These are phyloP conservation scores for Cheilosia soror DNA, from an alignment of 2,888 invertebrate species.

Conservation along the genomic window DNA sequence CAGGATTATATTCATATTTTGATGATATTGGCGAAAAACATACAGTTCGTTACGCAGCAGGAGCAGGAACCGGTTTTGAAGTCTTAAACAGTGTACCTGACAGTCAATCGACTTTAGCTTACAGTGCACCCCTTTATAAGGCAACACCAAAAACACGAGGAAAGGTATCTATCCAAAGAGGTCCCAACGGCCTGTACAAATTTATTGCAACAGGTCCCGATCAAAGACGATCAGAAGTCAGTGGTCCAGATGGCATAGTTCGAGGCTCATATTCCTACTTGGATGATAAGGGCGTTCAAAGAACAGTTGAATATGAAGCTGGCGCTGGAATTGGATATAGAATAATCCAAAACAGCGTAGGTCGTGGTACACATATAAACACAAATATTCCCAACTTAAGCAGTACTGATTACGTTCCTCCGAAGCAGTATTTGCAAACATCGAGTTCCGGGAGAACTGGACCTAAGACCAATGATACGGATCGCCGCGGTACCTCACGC, in stretches of 20 bases:
- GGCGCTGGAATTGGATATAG: slow-evolving; percentile 91
- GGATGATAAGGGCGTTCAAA: slow-evolving; percentile 91
- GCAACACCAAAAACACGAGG: slow-evolving; percentile 88
- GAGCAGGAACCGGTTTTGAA: slow-evolving; percentile 90
- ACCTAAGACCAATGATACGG: slow-evolving; percentile 75
- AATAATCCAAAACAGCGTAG: slow-evolving; percentile 88
- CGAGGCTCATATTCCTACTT: slow-evolving; percentile 91
- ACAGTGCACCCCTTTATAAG: slow-evolving; percentile 87
- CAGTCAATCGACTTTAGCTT: slow-evolving; percentile 87
- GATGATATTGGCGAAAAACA: slow-evolving; percentile 91
- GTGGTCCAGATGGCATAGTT: slow-evolving; percentile 89
- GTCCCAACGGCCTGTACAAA: slow-evolving; percentile 90
- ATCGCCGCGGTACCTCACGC: slow-evolving; percentile 23
- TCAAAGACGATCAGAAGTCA: slow-evolving; percentile 89
- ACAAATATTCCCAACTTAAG: slow-evolving; percentile 85
- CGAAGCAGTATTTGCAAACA: slow-evolving; percentile 69
- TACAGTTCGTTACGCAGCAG: slow-evolving; percentile 90
- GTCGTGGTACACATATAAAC: slow-evolving; percentile 84
- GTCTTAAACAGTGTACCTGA: slow-evolving; percentile 89
- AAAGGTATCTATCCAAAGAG: slow-evolving; percentile 89
- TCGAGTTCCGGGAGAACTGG: slow-evolving; percentile 64
- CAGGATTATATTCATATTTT: slow-evolving; percentile 88
- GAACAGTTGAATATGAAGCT: slow-evolving; percentile 90
- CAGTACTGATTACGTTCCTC: slow-evolving; percentile 10
- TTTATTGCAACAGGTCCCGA: slow-evolving; percentile 91